These are phyloP conservation scores for Oscheius sp. DNA, from an alignment of 2,888 invertebrate species.

Conservation along the genomic window DNA sequence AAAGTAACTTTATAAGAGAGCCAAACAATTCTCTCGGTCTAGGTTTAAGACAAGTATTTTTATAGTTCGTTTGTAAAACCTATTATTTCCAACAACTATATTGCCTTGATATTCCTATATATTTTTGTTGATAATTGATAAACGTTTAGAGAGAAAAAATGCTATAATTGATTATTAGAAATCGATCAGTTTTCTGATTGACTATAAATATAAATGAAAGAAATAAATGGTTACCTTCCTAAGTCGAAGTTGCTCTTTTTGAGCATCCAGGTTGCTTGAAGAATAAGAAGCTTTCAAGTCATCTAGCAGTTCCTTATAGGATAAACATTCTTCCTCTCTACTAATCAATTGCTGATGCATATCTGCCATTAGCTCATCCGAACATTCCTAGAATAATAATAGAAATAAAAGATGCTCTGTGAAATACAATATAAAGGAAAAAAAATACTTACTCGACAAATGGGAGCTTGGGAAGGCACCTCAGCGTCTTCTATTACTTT, in stretches of 20 bases:
- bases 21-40: too few species aligned
- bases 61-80: neutral
- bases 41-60: too few species aligned
- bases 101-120: slow-evolving; percentile 25
- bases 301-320: slow-evolving; percentile 53
- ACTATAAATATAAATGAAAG: neutral
- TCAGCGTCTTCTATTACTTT: slow-evolving; percentile 57
- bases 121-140: neutral
- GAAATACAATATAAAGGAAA: neutral
- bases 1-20: too few species aligned
- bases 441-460: slow-evolving; percentile 59
- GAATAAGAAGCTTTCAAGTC: slow-evolving; percentile 44
- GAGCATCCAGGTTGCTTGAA: slow-evolving; percentile 37
- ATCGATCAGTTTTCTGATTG: too few species aligned
- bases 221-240: slow-evolving; percentile 44
- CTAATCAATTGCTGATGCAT: slow-evolving; percentile 57
- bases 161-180: too few species aligned
- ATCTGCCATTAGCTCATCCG: slow-evolving; percentile 52
- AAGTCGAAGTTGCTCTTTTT: slow-evolving; percentile 45
- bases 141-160: too few species aligned
- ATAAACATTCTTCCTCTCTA: slow-evolving; percentile 58
- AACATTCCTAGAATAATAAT: slow-evolving; percentile 55
- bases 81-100: neutral
- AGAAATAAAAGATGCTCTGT: neutral
- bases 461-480: slow-evolving; percentile 59